Evolutionary conservation across 2,113 vertebrate genomes (phyloP), one percentile per base, ranked within the genome.

Genomic region (Oryzias melastigma): DNA sequence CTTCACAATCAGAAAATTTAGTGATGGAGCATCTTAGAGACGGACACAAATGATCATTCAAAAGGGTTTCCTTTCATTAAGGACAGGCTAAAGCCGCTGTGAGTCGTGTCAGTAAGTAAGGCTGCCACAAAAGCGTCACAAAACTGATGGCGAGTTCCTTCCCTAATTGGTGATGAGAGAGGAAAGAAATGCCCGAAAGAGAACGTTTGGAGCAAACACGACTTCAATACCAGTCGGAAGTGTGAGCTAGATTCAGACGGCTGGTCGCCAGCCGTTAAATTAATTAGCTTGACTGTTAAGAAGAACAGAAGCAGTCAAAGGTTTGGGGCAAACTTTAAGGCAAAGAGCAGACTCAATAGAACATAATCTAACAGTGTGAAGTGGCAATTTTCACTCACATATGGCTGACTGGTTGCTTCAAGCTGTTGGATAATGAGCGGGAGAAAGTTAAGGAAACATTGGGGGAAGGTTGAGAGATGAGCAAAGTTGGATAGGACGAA

Each of bases 401-500:
- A 88, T 81, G 85, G 85, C 75, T 84, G 88, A 90, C 85, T 87
- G 86, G 80, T 88, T 87, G 88, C 88, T 88, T 82, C 85, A 85
- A 90, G 88, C 86, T 85, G 83, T 87, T 80, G 79, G 83, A 88
- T 88, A 90, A 90, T 86, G 88, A 90, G 82, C 76, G 46, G 25
- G 47, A 7, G 50, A 1, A 49, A 16, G 45, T 44, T 29, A 47
- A 47, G 46, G 19, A 47, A 47, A 47, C n/a, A 18, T n/a, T 47
- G 46, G 18, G 47, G 45, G n/a, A 24, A 48, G 35, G 53, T 17
- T 17, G 67, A 60, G 41, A 40, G 58, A 61, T 41, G 35, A 54
- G 50, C 52, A 49, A 52, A 53, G 53, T 49, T 17, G 43, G 45
- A 56, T 35, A 55, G 17, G 50, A 58, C 69, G 22, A 51, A 52